Percentiles rank a stretch among this genome's conserved stretches.
These are phyloP conservation scores for Megaceryle alcyon DNA, from an alignment of 2,797 vertebrate genomes.

Conservation along the genomic window DNA sequence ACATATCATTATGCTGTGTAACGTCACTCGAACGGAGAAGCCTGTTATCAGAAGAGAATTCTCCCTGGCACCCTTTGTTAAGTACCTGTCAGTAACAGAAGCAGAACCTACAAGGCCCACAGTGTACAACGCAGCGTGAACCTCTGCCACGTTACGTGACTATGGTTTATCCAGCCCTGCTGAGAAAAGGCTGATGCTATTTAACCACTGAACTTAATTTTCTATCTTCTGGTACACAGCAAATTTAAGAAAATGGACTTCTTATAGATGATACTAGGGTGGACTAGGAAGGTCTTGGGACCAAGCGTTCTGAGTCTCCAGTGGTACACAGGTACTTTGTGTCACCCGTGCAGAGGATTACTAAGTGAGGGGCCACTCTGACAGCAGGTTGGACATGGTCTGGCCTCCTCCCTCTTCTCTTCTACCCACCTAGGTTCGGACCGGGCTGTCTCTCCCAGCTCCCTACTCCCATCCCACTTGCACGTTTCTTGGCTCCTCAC, in stretches of 20 bases:
- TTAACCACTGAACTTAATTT: neutral
- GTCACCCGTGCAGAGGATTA: neutral
- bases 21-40: neutral
- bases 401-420: neutral
- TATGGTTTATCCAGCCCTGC: neutral
- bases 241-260: neutral
- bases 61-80: neutral
- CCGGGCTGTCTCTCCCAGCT: neutral
- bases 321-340: fast-evolving
- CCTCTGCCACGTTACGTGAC: neutral
- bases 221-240: neutral
- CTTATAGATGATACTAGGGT: neutral
- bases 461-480: neutral
- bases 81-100: neutral
- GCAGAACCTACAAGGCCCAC: neutral
- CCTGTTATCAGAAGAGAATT: neutral
- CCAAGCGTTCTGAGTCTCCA: neutral
- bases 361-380: neutral
- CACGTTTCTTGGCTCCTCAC: neutral
- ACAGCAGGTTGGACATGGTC: fast-evolving
- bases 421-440: neutral
- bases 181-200: neutral
- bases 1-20: neutral
- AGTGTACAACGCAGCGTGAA: fast-evolving
- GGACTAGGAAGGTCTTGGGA: neutral